These are phyloP conservation scores for Meganola albula DNA, from an alignment of 2,888 invertebrate species.

Conservation along the genomic window DNA sequence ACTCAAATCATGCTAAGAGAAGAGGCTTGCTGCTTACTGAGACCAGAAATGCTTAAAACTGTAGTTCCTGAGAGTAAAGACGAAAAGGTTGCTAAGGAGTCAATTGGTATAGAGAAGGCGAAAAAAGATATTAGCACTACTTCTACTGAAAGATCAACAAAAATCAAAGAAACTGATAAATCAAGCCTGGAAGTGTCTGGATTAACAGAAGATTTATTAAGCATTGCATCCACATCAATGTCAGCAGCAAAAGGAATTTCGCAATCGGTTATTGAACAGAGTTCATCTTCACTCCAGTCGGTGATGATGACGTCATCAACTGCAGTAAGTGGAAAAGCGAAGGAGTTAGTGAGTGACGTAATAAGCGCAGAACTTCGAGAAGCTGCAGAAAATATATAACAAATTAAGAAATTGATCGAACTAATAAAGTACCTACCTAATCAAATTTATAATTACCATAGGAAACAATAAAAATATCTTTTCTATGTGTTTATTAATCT, in stretches of 20 bases:
- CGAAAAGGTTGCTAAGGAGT: slow-evolving; percentile 17
- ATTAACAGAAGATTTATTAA: slow-evolving; percentile 22
- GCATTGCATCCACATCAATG: slow-evolving; percentile 17
- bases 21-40: slow-evolving; percentile 37
- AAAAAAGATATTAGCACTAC: slow-evolving; percentile 6
- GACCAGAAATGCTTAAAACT: slow-evolving; percentile 32
- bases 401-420: no score
- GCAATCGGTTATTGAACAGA: slow-evolving; percentile 22
- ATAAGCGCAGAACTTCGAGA: slow-evolving; percentile 39
- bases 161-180: slow-evolving; percentile 20
- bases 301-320: slow-evolving; percentile 32
- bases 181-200: slow-evolving; percentile 21
- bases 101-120: slow-evolving; percentile 15
- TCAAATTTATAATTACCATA: no score
- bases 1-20: slow-evolving; percentile 31
- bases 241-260: slow-evolving; percentile 16
- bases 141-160: slow-evolving; percentile 8
- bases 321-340: slow-evolving; percentile 30
- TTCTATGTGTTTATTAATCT: no score
- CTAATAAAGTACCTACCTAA: no score
- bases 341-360: slow-evolving; percentile 31
- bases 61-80: slow-evolving; percentile 17
- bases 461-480: no score
- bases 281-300: slow-evolving; percentile 30
- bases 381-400: slow-evolving; percentile 40